These are phyloP conservation scores for Congeria kusceri DNA, from an alignment of 2,888 invertebrate species.

Conservation along the genomic window DNA sequence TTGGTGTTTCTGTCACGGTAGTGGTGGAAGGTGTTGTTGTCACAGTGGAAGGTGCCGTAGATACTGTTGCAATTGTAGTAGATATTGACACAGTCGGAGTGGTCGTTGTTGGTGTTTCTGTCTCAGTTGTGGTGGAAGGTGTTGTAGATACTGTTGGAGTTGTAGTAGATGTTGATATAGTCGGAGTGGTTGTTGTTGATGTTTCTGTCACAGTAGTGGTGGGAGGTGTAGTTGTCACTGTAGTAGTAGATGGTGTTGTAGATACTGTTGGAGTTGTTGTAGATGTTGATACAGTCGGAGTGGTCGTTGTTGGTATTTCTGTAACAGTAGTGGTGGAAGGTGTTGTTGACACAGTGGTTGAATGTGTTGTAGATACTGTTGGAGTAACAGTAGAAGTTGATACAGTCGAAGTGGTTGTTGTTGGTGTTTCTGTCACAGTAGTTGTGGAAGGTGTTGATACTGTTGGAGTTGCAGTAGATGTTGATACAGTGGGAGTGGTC, in stretches of 20 bases:
- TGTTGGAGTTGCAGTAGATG: neutral
- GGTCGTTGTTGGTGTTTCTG: too few relatives aligned
- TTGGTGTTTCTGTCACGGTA: neutral
- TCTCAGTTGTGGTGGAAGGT: too few relatives aligned
- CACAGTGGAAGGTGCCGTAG: neutral
- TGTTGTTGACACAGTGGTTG: neutral
- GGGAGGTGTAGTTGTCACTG: neutral
- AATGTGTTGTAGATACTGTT: too few relatives aligned
- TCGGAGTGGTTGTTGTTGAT: neutral
- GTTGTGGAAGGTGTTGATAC: too few relatives aligned
- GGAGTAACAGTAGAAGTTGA: too few relatives aligned
- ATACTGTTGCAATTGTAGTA: neutral
- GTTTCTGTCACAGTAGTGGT: neutral
- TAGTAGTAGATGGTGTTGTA: neutral
- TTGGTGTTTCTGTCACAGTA: too few relatives aligned
- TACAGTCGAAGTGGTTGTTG: too few relatives aligned
- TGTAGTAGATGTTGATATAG: neutral
- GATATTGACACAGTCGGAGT: too few relatives aligned
- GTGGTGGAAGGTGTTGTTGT: constrained; percentile 3
- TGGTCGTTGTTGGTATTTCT: constrained; percentile 1
- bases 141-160: too few relatives aligned
- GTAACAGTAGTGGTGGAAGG: neutral
- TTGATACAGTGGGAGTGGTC: neutral
- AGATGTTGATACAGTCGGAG: neutral
- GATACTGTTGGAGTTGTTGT: neutral